A percentile compares a stretch with the other conserved stretches of the same genome.
Evolutionary conservation across 2,113 vertebrate species (phyloP).

Genomic region (Tonatia bakeri): DNA sequence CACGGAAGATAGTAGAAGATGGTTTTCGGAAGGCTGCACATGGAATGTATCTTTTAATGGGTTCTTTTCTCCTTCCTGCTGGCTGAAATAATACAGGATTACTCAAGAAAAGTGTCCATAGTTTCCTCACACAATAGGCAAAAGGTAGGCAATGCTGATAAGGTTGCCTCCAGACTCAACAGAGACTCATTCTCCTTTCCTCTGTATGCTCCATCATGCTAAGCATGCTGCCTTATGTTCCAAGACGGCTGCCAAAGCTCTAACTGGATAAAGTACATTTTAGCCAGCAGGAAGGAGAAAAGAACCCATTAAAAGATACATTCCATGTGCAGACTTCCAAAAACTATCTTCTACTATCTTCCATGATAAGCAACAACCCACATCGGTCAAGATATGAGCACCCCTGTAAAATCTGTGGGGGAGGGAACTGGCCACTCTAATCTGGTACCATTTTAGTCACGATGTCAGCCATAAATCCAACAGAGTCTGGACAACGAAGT

Average conservation of each 20-base stretch:
- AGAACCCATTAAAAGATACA: background rate
- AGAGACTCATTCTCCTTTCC: background rate
- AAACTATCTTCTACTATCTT: background rate
- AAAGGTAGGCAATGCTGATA: background rate
- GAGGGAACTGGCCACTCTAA: background rate
- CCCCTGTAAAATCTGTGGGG: background rate
- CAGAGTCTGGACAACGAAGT: background rate
- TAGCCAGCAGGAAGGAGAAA: background rate
- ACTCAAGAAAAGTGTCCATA: background rate
- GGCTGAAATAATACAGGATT: background rate
- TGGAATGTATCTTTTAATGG: background rate
- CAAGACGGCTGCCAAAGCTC: background rate
- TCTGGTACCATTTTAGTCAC: background rate
- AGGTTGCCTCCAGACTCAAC: background rate
- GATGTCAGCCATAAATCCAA: background rate
- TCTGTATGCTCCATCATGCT: background rate
- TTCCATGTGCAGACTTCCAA: background rate
- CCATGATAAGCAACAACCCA: background rate
- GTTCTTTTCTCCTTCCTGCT: background rate
- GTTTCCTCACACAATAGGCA: background rate
- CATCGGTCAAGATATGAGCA: background rate
- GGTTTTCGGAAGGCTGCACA: background rate
- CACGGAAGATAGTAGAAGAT: background rate
- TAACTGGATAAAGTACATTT: background rate
- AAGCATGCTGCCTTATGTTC: background rate